A percentile compares a stretch with the other conserved stretches of the same genome.
Conservation (phyloP, 2,888 invertebrate genomes). For the Netelia inedita region DNA sequence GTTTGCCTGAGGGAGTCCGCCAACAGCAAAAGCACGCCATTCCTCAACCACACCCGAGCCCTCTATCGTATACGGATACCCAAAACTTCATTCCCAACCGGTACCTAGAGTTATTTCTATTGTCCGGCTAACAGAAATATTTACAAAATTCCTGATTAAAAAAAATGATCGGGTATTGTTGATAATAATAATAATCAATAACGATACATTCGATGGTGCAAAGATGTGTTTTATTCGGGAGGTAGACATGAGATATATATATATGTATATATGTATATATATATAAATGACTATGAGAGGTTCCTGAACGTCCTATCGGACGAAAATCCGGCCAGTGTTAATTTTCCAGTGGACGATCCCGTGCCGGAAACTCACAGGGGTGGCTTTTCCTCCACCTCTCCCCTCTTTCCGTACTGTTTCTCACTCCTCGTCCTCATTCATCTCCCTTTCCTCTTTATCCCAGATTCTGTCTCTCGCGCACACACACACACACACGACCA, state of each 20-base stretch:
- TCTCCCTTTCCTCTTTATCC: slow-evolving; percentile 33
- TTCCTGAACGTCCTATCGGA: slow-evolving; percentile 72
- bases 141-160: no score
- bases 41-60: neutral
- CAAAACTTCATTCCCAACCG: neutral
- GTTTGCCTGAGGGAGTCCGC: slow-evolving; percentile 58
- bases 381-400: slow-evolving; percentile 23
- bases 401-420: slow-evolving; percentile 22
- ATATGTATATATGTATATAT: slow-evolving; percentile 30
- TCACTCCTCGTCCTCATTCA: neutral
- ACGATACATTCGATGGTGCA: no score
- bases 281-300: slow-evolving; percentile 44
- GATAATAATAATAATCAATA: no score
- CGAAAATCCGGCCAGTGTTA: slow-evolving; percentile 81
- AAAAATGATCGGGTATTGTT: no score
- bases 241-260: neutral
- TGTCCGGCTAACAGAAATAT: no score
- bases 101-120: no score
- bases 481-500: no score
- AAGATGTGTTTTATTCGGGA: no score
- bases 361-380: slow-evolving; percentile 74
- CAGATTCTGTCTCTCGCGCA: neutral
- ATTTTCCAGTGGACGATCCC: slow-evolving; percentile 81
- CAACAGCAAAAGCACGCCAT: slow-evolving; percentile 2
- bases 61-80: neutral